These are phyloP conservation scores for Premnoplex brunnescens DNA, from an alignment of 2,797 vertebrate genomes.

Conservation along the genomic window DNA sequence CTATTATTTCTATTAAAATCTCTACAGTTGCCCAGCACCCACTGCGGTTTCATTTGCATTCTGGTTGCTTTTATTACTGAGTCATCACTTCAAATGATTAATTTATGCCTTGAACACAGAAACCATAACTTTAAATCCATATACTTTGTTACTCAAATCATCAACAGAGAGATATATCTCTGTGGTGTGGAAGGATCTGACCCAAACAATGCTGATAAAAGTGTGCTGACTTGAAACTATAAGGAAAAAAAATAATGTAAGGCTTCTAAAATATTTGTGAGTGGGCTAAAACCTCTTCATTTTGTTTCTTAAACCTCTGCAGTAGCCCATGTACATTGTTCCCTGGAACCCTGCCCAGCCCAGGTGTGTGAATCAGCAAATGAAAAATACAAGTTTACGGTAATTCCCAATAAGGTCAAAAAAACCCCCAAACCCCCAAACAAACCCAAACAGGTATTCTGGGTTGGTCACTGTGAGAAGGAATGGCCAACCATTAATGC, in stretches of 20 bases:
- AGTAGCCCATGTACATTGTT: background rate
- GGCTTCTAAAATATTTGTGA: background rate
- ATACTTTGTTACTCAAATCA: fast-evolving
- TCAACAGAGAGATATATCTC: background rate
- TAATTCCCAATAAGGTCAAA: background rate
- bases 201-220: background rate
- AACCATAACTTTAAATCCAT: background rate
- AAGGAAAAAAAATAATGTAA: background rate
- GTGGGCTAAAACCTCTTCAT: background rate
- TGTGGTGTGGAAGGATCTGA: background rate
- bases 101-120: background rate
- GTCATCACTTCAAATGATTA: background rate
- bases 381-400: background rate
- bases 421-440: no score
- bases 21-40: background rate
- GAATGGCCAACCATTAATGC: fast-evolving
- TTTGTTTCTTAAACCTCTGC: background rate
- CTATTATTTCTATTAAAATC: background rate
- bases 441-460: background rate
- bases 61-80: background rate
- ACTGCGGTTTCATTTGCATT: background rate
- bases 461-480: background rate
- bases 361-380: background rate
- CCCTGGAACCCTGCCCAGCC: background rate
- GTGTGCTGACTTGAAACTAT: background rate